Evolutionary conservation across 2,888 invertebrate species (phyloP), one percentile per base, ranked within the genome.

Genomic region (Nomada ruficornis): DNA sequence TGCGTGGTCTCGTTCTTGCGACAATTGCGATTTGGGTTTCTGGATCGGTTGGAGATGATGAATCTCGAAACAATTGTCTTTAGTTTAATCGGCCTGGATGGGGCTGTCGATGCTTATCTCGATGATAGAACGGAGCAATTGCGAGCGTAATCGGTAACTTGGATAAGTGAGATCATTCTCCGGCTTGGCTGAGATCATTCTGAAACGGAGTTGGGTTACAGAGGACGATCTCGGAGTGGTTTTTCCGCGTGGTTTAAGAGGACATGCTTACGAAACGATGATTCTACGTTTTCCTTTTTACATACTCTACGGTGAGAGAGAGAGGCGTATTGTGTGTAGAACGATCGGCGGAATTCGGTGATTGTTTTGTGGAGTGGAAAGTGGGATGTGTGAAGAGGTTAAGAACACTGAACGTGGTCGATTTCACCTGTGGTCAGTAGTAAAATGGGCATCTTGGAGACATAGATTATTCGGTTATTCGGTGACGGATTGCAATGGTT

Each of bases 161-260:
- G 44, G 47, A 70, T 47, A 59, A 70, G 57, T 70, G 70, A 70
- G 70, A 57, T 70, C 70, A 60, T 60, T 70, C 47, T 57, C 23
- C 1, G 15, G 15, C 13, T 0, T 3, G 29, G 23, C 36, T 69
- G 42, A 57, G 68, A 69, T 69, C 68, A 57, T 57, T 69, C 55
- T 13, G 18, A 0, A 26, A n/a, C 50, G 18, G 62, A 50, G 59
- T 50, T 55, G 13, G 20, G 23, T 68, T 52, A 15, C 68, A 23
- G n/a, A 13, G 29, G 5, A 15, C 23, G 36, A 57, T 65, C 42
- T 15, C 3, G 44, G 29, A n/a, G 4, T 10, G 52, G n/a, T 36
- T 52, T 52, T 65, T 59, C 52, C 52, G 74, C 10, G 20, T 44
- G 18, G 5, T 47, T 20, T n/a, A 36, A 29, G 55, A 62, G 10